These are phyloP conservation scores for Mus spretus DNA, from an alignment of 2,797 vertebrate species.

Conservation along the genomic window DNA sequence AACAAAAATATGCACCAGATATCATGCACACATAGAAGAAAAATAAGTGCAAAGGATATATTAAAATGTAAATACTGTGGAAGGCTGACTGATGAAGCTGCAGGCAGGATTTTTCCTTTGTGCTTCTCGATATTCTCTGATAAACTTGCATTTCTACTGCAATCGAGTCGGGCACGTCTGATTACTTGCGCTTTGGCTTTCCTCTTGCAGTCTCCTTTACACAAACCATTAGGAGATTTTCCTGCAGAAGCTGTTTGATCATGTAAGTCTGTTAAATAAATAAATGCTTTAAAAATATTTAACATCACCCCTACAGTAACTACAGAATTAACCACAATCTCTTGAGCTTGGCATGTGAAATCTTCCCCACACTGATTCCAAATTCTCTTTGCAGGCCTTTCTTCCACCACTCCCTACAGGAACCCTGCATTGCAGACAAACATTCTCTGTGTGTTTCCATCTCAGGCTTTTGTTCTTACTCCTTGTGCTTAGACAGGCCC, in stretches of 20 bases:
- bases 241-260: constrained; percentile 52
- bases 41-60: background rate
- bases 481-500: constrained; percentile 1
- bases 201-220: constrained; percentile 19
- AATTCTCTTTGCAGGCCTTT: constrained; percentile 59
- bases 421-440: constrained; percentile 57
- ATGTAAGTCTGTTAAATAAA: constrained; percentile 44
- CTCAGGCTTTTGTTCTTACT: constrained; percentile 26
- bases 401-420: constrained; percentile 17
- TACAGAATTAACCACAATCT: constrained; percentile 61
- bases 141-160: constrained; percentile 6
- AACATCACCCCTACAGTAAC: constrained; percentile 9
- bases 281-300: constrained; percentile 56
- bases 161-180: constrained; percentile 19
- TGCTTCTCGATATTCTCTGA: constrained; percentile 44
- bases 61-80: constrained; percentile 57
- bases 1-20: background rate
- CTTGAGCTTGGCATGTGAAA: constrained; percentile 24
- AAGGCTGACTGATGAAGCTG: constrained; percentile 41
- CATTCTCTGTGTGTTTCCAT: constrained; percentile 47
- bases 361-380: constrained; percentile 32
- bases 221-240: constrained; percentile 38
- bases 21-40: background rate
- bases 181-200: constrained; percentile 52
- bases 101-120: constrained; percentile 9